Evolutionary conservation across 2,888 invertebrate species (phyloP).

Genomic region (Caenorhabditis sp.): DNA sequence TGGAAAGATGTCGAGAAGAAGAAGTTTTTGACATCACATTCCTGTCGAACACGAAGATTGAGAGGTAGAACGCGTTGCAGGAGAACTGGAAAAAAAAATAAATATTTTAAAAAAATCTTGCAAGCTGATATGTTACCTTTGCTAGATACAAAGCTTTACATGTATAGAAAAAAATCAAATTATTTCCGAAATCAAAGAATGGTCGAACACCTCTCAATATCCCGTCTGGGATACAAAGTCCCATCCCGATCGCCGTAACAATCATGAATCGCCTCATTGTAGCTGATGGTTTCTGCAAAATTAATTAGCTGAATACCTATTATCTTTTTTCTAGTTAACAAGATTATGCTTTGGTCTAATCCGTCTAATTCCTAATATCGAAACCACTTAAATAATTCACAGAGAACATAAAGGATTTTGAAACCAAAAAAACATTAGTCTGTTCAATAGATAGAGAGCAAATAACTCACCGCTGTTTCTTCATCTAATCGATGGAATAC

Average conservation of each 20-base stretch:
- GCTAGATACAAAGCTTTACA: constrained; percentile 41
- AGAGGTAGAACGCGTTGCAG: constrained; percentile 66
- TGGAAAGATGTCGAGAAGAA: constrained; percentile 60
- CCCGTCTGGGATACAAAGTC: constrained; percentile 57
- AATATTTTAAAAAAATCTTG: background rate
- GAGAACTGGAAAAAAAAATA: constrained; percentile 54
- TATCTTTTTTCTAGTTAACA: constrained; percentile 1
- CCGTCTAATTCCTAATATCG: no score
- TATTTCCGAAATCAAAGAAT: constrained; percentile 19
- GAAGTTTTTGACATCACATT: constrained; percentile 63
- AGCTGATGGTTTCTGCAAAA: constrained; percentile 34
- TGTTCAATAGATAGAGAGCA: no score
- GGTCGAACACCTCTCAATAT: constrained; percentile 44
- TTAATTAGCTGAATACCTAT: background rate
- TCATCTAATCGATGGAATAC: constrained; percentile 62
- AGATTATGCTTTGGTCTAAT: background rate
- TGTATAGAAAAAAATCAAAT: constrained; percentile 28
- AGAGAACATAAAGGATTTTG: background rate
- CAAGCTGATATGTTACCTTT: constrained; percentile 26
- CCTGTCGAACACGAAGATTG: constrained; percentile 63
- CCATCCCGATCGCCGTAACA: constrained; percentile 54
- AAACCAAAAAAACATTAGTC: background rate
- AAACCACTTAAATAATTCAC: no score
- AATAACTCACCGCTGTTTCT: constrained; percentile 54
- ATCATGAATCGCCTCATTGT: constrained; percentile 59